Base-by-base conservation (phyloP, 2,888 invertebrate species). In the Eurytoma californica region DNA sequence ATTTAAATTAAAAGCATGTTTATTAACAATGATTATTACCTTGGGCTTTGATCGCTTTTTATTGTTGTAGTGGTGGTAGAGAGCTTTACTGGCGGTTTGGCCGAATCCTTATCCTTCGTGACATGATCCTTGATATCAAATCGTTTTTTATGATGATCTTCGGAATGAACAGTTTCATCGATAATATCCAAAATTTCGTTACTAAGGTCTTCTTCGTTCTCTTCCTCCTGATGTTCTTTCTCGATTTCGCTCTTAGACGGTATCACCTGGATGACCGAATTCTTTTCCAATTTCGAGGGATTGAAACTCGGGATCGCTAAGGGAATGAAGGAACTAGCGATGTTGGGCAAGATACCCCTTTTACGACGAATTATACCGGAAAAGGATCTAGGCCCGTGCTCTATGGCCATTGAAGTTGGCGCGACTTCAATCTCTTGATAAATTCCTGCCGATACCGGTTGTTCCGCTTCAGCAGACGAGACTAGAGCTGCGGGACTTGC, bases 321-420 rank as follows among this genome's bases (percentile, higher is more conserved):
- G 2, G 69, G 61, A 9, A 77, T 24, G 4, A 77, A 30, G 1
- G 67, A 58, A 13, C 55, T 65, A 16, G 58, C 14, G 13, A 73
- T 49, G 24, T 72, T 65, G 0, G 77, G 66, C 14, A 79, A n/a
- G 5, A 79, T 77, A 13, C 65, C 39, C 49, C 81, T 77, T 16
- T 61, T 79, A 2, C 20, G 51, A 1, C 81, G 77, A 68, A 49
- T 60, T 20, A 49, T 18, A 1, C 24, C n/a, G 5, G 13, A 4
- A 2, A 82, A 12, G 3, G 86, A 87, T 74, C 91, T 87, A 1
- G 91, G 91, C 0, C 91, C 91, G 72, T 91, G 91, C 80, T 91
- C 91, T 2, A 91, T 88, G 0, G 88, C 89, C 0, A 90, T 88
- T 0, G 89, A 88, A 0, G 86, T 85, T 0, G 90, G 89, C 0